Conservation (phyloP, 2,888 invertebrate genomes). For the Dolichopus griseipennis region DNA sequence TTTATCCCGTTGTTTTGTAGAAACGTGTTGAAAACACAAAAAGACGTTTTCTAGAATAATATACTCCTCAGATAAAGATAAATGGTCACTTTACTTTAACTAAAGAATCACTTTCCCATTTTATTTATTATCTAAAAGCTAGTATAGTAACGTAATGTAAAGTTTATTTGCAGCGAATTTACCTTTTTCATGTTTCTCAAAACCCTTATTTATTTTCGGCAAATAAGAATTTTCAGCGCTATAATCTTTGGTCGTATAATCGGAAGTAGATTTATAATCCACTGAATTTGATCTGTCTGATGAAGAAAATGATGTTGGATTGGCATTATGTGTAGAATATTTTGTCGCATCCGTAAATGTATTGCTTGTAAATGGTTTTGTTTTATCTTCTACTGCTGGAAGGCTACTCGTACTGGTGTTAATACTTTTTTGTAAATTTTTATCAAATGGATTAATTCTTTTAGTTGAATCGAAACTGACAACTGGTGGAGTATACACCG, state of each 20-base stretch:
- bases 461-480: not conserved
- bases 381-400: not conserved
- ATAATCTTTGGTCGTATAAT: not conserved
- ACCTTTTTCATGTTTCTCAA: not conserved
- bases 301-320: not conserved
- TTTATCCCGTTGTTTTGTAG: too few species aligned
- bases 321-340: not conserved
- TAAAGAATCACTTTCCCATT: too few species aligned
- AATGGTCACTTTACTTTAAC: too few species aligned
- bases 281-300: not conserved
- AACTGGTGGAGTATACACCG: conserved; percentile 1
- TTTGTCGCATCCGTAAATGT: not conserved
- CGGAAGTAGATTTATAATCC: not conserved
- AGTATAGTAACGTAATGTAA: too few species aligned
- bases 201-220: not conserved
- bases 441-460: conserved; percentile 1
- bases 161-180: too few species aligned
- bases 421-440: not conserved
- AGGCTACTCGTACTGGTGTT: not conserved
- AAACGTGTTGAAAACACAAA: too few species aligned
- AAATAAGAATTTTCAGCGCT: not conserved
- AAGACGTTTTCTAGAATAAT: too few species aligned
- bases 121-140: too few species aligned
- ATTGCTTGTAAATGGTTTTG: not conserved
- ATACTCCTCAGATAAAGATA: too few species aligned